A percentile compares a stretch with the other conserved stretches of the same genome.
These are phyloP conservation scores for Pelecanoides urinatrix DNA, from an alignment of 2,113 vertebrate species.

Conservation along the genomic window DNA sequence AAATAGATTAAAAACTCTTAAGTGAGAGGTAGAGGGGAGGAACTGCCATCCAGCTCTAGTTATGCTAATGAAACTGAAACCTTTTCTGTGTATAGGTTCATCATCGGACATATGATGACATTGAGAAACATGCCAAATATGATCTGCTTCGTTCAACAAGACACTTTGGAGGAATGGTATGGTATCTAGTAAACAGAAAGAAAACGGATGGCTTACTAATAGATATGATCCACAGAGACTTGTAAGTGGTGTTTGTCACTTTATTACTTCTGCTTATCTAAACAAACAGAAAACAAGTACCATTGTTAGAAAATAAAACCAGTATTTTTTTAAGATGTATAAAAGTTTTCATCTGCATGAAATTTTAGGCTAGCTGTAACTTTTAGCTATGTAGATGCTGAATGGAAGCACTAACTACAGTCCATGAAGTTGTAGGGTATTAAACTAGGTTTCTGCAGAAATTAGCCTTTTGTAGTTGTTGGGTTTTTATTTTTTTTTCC, in stretches of 20 bases:
- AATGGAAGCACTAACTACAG: neutral
- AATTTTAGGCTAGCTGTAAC: neutral
- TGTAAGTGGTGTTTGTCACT: conserved; percentile 77
- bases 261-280: neutral
- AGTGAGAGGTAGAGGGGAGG: neutral
- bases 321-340: neutral
- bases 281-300: neutral
- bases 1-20: neutral
- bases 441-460: neutral
- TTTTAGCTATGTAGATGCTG: neutral
- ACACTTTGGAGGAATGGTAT: conserved; percentile 92
- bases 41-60: neutral
- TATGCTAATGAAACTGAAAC: neutral
- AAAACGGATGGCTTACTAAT: conserved; percentile 86
- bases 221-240: conserved; percentile 89
- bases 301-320: neutral
- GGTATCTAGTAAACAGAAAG: conserved; percentile 84
- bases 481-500: neutral
- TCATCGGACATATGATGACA: conserved; percentile 82
- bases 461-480: neutral
- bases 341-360: neutral
- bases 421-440: neutral
- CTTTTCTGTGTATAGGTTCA: conserved; percentile 75
- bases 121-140: conserved; percentile 85
- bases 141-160: conserved; percentile 89